Evolutionary conservation across 2,888 invertebrate genomes (phyloP).

Genomic region (Caenorhabditis parvicauda): DNA sequence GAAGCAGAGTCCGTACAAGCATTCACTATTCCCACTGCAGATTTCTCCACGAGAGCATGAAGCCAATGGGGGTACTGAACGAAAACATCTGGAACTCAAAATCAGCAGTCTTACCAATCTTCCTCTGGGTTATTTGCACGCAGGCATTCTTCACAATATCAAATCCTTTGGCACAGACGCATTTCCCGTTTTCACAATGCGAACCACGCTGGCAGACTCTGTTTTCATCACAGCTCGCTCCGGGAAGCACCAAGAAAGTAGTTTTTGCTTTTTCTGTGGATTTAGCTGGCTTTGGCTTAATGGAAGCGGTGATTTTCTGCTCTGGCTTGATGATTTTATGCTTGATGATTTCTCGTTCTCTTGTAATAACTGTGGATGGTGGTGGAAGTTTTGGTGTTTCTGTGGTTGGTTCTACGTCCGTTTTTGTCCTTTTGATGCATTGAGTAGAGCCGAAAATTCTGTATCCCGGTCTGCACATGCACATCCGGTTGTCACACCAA

Average conservation of each 20-base stretch:
- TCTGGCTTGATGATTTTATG: too few species aligned
- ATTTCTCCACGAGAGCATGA: constrained; percentile 46
- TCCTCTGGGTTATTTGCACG: constrained; percentile 22
- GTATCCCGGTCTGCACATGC: constrained; percentile 39
- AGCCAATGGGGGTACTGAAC: constrained; percentile 43
- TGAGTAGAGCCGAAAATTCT: constrained; percentile 46
- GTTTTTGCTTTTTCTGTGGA: constrained; percentile 6
- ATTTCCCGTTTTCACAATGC: constrained; percentile 33
- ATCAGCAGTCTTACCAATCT: constrained; percentile 10
- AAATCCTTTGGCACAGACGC: constrained; percentile 43
- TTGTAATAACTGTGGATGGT: constrained; percentile 1
- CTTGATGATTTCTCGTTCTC: too few species aligned
- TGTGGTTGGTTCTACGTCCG: constrained; percentile 5
- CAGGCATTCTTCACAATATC: constrained; percentile 29
- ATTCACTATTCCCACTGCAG: constrained; percentile 51
- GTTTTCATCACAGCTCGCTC: constrained; percentile 19
- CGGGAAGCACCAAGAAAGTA: constrained; percentile 19
- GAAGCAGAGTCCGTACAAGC: constrained; percentile 48
- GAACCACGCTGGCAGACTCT: constrained; percentile 37
- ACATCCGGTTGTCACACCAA: constrained; percentile 30
- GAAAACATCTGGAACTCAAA: not conserved
- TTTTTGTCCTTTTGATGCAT: constrained; percentile 28
- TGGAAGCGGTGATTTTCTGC: constrained; percentile 5
- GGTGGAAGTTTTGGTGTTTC: too few species aligned
- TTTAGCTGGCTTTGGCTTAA: constrained; percentile 1